These are phyloP conservation scores for Iguana delicatissima DNA, from an alignment of 2,797 vertebrate species.

Conservation along the genomic window DNA sequence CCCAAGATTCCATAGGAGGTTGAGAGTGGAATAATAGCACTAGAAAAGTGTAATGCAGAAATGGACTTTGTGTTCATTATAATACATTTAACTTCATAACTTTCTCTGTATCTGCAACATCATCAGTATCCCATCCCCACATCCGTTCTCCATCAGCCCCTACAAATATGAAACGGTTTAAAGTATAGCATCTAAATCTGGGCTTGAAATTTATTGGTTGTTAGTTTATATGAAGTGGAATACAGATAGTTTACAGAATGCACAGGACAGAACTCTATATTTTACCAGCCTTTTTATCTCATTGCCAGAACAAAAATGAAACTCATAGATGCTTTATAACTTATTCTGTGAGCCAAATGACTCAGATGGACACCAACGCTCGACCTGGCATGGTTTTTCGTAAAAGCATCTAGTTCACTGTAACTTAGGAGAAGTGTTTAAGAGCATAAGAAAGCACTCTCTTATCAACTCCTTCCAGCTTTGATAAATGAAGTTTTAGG, in stretches of 20 bases:
- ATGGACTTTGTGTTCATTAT: background rate
- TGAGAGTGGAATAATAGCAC: no score
- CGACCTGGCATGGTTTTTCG: background rate
- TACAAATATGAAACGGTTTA: background rate
- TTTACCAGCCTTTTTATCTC: conserved; percentile 31
- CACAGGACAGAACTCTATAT: background rate
- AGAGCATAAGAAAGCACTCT: conserved; percentile 9
- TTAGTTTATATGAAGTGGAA: background rate
- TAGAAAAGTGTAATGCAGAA: no score
- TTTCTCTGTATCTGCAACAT: background rate
- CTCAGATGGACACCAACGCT: background rate
- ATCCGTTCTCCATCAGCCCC: background rate
- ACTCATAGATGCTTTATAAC: background rate
- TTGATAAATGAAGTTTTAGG: conserved; percentile 21
- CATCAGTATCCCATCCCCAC: background rate
- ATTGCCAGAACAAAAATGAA: conserved; percentile 38
- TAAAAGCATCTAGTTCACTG: background rate
- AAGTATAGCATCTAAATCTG: conserved; percentile 7
- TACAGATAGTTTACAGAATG: conserved; percentile 16
- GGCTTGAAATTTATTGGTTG: background rate
- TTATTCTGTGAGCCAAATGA: conserved; percentile 8
- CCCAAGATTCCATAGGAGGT: no score
- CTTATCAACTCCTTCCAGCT: conserved; percentile 15
- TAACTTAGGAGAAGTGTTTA: conserved; percentile 10
- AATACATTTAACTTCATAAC: background rate